A percentile compares a stretch with the other conserved stretches of the same genome.
Evolutionary conservation across 2,113 vertebrate species (phyloP).

Genomic region (Acrocephalus arundinaceus): DNA sequence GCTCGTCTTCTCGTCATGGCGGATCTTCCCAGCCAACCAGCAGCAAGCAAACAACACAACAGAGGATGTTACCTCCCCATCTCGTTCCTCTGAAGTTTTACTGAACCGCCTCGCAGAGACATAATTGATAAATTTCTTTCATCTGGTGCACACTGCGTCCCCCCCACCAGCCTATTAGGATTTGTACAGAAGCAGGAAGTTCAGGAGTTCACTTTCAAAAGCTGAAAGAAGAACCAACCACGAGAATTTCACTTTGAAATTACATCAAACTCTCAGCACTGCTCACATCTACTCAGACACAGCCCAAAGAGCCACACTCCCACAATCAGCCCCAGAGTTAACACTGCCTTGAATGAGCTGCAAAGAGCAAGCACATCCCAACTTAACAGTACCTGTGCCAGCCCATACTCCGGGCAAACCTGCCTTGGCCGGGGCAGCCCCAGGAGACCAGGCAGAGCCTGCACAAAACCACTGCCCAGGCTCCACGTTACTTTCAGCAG

Average conservation of each 20-base stretch:
- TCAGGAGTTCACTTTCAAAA: slow-evolving; percentile 26
- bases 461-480: background rate
- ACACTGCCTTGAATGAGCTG: background rate
- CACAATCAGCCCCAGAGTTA: background rate
- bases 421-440: background rate
- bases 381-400: background rate
- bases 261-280: background rate
- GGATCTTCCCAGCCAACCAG: slow-evolving; percentile 77
- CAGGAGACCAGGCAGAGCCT: background rate
- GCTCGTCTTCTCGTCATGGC: slow-evolving; percentile 91
- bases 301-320: background rate
- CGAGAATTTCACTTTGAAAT: slow-evolving; percentile 1
- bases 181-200: slow-evolving; percentile 1
- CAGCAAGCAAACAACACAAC: slow-evolving; percentile 78
- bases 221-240: background rate
- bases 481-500: background rate
- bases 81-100: slow-evolving; percentile 23
- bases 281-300: background rate
- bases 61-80: slow-evolving; percentile 72
- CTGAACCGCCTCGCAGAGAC: slow-evolving; percentile 40
- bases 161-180: background rate
- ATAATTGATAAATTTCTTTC: slow-evolving; percentile 6
- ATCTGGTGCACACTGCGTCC: background rate
- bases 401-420: background rate
- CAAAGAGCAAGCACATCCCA: background rate